Conservation (phyloP, 2,888 invertebrate species). For the Osedax fenrisi region DNA sequence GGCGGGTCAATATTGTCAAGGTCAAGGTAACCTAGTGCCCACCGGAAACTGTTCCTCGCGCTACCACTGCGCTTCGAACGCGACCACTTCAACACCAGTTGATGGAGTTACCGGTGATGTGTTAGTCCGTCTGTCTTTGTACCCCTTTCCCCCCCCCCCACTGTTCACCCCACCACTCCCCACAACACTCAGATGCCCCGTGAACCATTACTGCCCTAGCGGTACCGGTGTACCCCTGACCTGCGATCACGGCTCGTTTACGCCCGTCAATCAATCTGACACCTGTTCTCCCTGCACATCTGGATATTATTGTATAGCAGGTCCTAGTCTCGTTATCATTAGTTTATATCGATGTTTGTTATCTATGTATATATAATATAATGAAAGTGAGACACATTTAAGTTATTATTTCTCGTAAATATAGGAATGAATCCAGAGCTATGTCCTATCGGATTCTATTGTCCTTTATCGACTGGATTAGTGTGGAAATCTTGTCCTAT, state of each 20-base stretch:
- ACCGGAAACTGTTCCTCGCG: constrained; percentile 37
- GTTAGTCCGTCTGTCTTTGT: background rate
- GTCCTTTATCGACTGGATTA: constrained; percentile 44
- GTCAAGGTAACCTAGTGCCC: constrained; percentile 38
- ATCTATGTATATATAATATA: no score
- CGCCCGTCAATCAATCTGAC: constrained; percentile 38
- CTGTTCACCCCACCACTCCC: constrained; percentile 32
- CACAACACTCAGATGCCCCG: constrained; percentile 41
- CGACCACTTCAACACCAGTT: constrained; percentile 41
- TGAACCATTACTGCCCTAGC: constrained; percentile 43
- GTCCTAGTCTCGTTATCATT: no score
- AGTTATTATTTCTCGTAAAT: no score
- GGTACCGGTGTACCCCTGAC: constrained; percentile 41
- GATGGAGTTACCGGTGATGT: constrained; percentile 40
- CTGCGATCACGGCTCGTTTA: constrained; percentile 43
- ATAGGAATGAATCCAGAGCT: constrained; percentile 38
- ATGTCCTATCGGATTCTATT: constrained; percentile 46
- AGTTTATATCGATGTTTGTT: no score
- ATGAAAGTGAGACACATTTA: no score
- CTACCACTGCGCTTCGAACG: constrained; percentile 45
- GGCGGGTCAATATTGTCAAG: constrained; percentile 43
- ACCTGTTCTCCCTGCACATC: constrained; percentile 41
- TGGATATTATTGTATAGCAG: constrained; percentile 43
- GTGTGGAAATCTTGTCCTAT: constrained; percentile 44
- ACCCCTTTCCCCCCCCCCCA: constrained; percentile 38